Evolutionary conservation across 2,888 invertebrate species (phyloP).

Genomic region (Eupithecia vulgata): DNA sequence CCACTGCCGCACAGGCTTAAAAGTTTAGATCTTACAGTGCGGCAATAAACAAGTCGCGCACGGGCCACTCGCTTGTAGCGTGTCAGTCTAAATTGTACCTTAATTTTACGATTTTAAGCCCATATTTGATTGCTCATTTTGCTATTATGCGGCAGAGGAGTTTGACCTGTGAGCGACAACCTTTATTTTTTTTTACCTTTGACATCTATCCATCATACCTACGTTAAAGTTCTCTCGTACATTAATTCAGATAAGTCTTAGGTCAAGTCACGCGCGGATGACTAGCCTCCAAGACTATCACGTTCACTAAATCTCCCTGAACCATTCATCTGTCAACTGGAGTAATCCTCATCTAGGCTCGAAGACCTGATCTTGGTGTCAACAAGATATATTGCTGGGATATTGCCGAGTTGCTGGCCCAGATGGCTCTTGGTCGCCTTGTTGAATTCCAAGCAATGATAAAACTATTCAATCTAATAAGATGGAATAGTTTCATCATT

Average conservation of each 20-base stretch:
- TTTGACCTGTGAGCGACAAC: too few relatives aligned
- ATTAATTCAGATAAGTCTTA: background rate
- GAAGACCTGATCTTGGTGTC: constrained; percentile 10
- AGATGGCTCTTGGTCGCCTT: background rate
- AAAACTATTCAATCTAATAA: too few relatives aligned
- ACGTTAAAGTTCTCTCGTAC: background rate
- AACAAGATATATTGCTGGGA: constrained; percentile 1
- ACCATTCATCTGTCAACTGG: constrained; percentile 8
- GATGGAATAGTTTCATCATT: background rate
- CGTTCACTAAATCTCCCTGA: constrained; percentile 8
- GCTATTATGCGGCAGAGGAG: too few relatives aligned
- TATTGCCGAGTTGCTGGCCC: background rate
- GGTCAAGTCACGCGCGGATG: background rate
- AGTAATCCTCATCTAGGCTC: background rate
- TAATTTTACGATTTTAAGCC: too few relatives aligned
- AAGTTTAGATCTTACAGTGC: too few relatives aligned
- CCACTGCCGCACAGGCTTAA: too few relatives aligned
- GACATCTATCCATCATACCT: background rate
- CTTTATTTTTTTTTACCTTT: background rate
- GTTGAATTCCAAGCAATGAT: too few relatives aligned
- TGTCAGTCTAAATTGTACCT: too few relatives aligned
- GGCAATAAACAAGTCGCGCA: too few relatives aligned
- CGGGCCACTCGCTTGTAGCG: too few relatives aligned
- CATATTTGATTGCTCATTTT: too few relatives aligned
- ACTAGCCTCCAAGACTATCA: background rate